These are phyloP conservation scores for Axis porcinus DNA, from an alignment of 2,113 vertebrate genomes.

Conservation along the genomic window DNA sequence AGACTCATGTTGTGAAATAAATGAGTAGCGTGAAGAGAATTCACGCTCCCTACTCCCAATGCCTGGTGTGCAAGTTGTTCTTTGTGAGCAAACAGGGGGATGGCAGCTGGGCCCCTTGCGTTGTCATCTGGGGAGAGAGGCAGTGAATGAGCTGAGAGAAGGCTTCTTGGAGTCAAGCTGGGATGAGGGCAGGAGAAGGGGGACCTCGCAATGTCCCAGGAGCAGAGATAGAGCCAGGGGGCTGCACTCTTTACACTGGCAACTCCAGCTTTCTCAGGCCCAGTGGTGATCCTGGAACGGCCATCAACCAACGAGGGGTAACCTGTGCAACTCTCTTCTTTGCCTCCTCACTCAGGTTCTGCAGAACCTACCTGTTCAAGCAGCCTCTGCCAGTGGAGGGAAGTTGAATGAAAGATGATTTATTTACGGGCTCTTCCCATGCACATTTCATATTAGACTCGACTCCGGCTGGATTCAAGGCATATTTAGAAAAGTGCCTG, in stretches of 20 bases:
- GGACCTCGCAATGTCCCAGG: background rate
- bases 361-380: background rate
- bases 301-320: background rate
- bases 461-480: background rate
- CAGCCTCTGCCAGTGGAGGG: background rate
- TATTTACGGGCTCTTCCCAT: background rate
- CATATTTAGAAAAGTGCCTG: background rate
- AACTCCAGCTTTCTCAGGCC: background rate
- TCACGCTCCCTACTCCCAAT: background rate
- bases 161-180: background rate
- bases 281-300: background rate
- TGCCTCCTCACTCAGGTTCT: background rate
- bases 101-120: background rate
- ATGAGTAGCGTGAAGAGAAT: background rate
- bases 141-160: background rate
- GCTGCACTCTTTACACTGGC: background rate
- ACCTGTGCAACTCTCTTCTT: background rate
- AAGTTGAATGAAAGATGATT: background rate
- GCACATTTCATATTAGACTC: background rate
- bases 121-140: background rate
- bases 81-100: background rate
- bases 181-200: background rate
- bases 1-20: constrained; percentile 17
- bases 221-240: background rate
- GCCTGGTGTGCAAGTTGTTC: background rate